Evolutionary conservation across 2,797 vertebrate species (phyloP).

Genomic region (Todus mexicanus): DNA sequence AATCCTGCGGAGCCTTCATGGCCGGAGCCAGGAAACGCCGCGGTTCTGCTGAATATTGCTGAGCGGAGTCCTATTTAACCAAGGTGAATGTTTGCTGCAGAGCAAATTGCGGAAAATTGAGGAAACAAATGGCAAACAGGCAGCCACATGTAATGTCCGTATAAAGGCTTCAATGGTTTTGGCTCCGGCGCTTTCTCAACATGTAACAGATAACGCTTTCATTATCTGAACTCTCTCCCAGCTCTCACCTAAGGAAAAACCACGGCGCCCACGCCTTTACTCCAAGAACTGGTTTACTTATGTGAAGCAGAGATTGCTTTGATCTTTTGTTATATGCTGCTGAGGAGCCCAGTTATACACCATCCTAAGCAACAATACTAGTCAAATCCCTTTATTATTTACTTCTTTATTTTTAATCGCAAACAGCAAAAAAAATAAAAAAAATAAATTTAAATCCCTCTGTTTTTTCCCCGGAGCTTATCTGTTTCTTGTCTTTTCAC

Average conservation of each 20-base stretch:
- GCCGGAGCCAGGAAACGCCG: slow-evolving; percentile 50
- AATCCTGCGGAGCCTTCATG: slow-evolving; percentile 57
- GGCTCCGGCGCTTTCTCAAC: neutral
- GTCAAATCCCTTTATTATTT: slow-evolving; percentile 55
- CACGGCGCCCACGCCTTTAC: neutral
- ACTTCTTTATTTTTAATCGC: slow-evolving; percentile 52
- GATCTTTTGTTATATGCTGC: slow-evolving; percentile 52
- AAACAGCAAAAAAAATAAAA: neutral
- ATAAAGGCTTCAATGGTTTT: neutral
- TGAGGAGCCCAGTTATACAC: slow-evolving; percentile 41
- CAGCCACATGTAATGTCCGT: neutral
- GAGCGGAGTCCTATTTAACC: slow-evolving; percentile 43
- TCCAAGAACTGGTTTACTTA: slow-evolving; percentile 26
- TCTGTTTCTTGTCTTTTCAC: neutral
- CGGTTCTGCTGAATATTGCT: slow-evolving; percentile 32
- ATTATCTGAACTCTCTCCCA: neutral
- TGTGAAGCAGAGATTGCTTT: slow-evolving; percentile 15
- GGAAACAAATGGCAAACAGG: slow-evolving; percentile 17
- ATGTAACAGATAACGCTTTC: neutral
- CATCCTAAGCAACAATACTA: neutral
- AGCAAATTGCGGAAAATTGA: slow-evolving; percentile 46
- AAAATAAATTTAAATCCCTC: neutral
- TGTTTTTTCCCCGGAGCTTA: neutral
- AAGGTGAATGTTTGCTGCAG: slow-evolving; percentile 42
- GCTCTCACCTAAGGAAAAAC: slow-evolving; percentile 35